Evolutionary conservation across 2,888 invertebrate species (phyloP).

Genomic region (Lordiphosa fenestrarum): DNA sequence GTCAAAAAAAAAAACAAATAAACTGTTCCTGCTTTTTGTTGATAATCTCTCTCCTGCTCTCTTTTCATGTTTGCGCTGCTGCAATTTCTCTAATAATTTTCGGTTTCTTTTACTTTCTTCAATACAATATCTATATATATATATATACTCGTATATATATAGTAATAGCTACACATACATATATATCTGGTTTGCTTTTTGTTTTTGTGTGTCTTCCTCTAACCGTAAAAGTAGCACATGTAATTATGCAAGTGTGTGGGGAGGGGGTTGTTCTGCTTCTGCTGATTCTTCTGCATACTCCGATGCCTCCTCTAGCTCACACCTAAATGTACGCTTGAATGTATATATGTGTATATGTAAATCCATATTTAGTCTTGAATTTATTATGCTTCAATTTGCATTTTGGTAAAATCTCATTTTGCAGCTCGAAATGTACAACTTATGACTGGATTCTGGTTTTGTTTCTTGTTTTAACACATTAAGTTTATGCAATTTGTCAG

Average conservation of each 20-base stretch:
- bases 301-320: background rate
- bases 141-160: constrained; percentile 17
- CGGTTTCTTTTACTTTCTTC: constrained; percentile 13
- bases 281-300: background rate
- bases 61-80: constrained; percentile 9
- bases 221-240: constrained; percentile 35
- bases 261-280: constrained; percentile 4
- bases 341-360: constrained; percentile 27
- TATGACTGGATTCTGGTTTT: constrained; percentile 43
- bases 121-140: constrained; percentile 29
- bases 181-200: constrained; percentile 17
- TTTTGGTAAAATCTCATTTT: constrained; percentile 56
- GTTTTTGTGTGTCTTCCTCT: constrained; percentile 8
- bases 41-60: constrained; percentile 12
- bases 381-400: constrained; percentile 51
- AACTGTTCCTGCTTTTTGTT: constrained; percentile 17
- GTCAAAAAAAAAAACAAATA: constrained; percentile 29
- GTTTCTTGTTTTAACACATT: constrained; percentile 8
- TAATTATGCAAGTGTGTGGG: constrained; percentile 31
- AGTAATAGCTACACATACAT: constrained; percentile 44
- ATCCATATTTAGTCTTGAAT: constrained; percentile 64
- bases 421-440: constrained; percentile 55
- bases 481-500: constrained; percentile 3
- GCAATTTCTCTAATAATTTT: constrained; percentile 17
- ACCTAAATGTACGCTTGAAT: constrained; percentile 13